Evolutionary conservation across 1,140 invertebrate genomes (phyloP).

Genomic region (Meteorus sp.): DNA sequence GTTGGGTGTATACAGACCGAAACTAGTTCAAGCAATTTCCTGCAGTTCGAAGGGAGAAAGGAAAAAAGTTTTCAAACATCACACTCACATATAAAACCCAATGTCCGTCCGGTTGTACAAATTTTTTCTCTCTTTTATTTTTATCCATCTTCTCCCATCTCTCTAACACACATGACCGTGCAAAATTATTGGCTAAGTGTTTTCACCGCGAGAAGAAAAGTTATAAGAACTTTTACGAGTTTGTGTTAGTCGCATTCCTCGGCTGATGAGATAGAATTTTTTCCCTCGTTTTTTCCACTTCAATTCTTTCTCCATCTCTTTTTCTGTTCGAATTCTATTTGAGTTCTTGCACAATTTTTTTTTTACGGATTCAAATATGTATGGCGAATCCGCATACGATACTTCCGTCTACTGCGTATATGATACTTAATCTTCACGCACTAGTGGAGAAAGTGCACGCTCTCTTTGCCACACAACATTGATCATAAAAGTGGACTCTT

Average conservation of each 20-base stretch:
- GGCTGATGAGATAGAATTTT: background rate
- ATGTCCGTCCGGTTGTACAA: background rate
- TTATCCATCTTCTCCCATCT: background rate
- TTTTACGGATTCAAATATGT: no score
- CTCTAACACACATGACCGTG: no score
- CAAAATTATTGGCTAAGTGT: background rate
- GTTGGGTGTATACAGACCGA: background rate
- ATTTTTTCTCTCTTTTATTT: background rate
- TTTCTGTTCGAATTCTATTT: no score
- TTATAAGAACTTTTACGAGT: background rate
- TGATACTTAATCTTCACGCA: constrained; percentile 12
- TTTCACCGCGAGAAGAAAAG: constrained; percentile 9
- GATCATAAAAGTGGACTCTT: constrained; percentile 19
- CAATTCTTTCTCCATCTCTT: no score
- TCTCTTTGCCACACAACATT: constrained; percentile 13
- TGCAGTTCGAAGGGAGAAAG: background rate
- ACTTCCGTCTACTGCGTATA: no score
- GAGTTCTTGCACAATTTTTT: no score
- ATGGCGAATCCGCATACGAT: no score
- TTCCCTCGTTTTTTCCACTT: background rate
- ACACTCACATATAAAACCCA: no score
- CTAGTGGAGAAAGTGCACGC: constrained; percentile 11
- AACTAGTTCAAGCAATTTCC: background rate
- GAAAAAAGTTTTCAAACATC: constrained; percentile 3
- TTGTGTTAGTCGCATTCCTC: background rate